These are phyloP conservation scores for Agrypnia vestita DNA, from an alignment of 1,140 invertebrate genomes.

Conservation along the genomic window DNA sequence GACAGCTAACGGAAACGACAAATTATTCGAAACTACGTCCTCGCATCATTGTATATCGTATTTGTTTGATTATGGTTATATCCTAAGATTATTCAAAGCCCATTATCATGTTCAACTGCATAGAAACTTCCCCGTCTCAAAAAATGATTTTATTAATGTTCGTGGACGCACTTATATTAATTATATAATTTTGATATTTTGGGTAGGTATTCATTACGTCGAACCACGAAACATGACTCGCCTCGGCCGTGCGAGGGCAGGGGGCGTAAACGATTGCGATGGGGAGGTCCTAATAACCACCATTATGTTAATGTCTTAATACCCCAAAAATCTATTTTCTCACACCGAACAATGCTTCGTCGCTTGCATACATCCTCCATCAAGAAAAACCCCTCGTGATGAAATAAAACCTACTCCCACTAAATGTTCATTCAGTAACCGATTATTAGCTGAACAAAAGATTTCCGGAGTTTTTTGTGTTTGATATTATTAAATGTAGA, in stretches of 20 bases:
- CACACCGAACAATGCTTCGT: conserved; percentile 13
- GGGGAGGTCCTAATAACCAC: conserved; percentile 37
- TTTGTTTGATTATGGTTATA: no score
- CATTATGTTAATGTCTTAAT: conserved; percentile 57
- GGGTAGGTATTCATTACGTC: neutral
- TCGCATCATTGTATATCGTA: no score
- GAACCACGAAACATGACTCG: conserved; percentile 19
- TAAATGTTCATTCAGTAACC: neutral
- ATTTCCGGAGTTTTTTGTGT: no score
- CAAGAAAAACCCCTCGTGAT: neutral
- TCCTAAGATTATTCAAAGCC: no score
- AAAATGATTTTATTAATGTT: no score
- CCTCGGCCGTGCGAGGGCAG: conserved; percentile 14
- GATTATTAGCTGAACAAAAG: conserved; percentile 15
- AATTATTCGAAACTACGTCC: no score
- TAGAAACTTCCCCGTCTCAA: no score
- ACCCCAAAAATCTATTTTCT: conserved; percentile 38
- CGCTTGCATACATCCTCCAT: conserved; percentile 1
- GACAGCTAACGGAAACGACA: no score
- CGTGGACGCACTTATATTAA: no score
- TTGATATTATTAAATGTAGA: no score
- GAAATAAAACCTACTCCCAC: neutral
- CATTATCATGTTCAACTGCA: no score
- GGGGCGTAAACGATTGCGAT: conserved; percentile 32
- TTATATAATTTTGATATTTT: neutral